Evolutionary conservation across 2,113 vertebrate species (phyloP).

Genomic region (Eulacestoma nigropectus): DNA sequence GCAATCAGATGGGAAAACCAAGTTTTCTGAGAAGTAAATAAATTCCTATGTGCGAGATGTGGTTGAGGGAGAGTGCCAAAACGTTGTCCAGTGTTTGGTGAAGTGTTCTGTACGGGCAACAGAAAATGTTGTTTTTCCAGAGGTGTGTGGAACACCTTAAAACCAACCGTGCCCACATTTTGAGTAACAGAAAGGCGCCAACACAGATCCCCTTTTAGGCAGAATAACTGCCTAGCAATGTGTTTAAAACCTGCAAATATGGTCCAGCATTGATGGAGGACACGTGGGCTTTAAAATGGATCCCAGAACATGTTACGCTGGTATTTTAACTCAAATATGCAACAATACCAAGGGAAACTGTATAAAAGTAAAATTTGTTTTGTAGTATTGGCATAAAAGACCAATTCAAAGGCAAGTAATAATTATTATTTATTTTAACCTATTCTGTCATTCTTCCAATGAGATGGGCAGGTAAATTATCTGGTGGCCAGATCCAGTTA

Average conservation of each 20-base stretch:
- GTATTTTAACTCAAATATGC: not conserved
- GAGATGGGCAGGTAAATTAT: not conserved
- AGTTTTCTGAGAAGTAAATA: constrained; percentile 9
- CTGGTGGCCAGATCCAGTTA: not conserved
- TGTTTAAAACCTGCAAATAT: not conserved
- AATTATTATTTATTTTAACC: constrained; percentile 16
- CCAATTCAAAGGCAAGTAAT: not conserved
- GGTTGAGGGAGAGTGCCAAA: not conserved
- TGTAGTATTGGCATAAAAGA: not conserved
- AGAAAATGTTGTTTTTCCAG: constrained; percentile 16
- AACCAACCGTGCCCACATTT: not conserved
- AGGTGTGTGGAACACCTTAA: not conserved
- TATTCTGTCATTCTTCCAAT: not conserved
- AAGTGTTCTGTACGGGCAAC: not conserved
- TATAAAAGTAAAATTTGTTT: not conserved
- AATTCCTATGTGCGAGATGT: not conserved
- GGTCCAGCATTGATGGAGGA: not conserved
- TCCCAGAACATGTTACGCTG: not conserved
- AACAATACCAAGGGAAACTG: not conserved
- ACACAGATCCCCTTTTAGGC: not conserved
- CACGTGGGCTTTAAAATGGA: not conserved
- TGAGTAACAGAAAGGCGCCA: not conserved
- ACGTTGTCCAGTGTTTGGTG: not conserved
- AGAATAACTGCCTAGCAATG: not conserved
- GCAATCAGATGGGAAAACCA: not conserved